Evolutionary conservation across 2,888 invertebrate species (phyloP).

Genomic region (Nysson spinosus): DNA sequence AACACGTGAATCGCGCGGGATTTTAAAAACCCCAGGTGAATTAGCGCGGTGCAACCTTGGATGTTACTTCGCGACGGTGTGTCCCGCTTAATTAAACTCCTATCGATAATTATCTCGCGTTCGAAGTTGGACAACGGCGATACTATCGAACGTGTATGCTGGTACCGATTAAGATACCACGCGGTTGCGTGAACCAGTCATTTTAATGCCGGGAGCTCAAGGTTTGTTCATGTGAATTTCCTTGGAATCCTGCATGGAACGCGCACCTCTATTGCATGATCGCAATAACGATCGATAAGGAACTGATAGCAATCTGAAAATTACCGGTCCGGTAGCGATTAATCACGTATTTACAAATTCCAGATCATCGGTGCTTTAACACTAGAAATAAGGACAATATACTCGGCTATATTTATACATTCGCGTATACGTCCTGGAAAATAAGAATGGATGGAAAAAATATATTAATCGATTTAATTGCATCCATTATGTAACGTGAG

Average conservation of each 20-base stretch:
- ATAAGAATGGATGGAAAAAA: too few relatives aligned
- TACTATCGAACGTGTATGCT: conserved; percentile 34
- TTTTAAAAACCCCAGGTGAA: not conserved
- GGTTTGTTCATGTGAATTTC: conserved; percentile 12
- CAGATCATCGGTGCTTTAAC: too few relatives aligned
- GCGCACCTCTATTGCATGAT: not conserved
- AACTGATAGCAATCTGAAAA: not conserved
- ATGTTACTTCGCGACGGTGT: not conserved
- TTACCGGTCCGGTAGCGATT: not conserved
- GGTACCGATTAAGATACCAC: conserved; percentile 46
- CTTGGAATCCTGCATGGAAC: conserved; percentile 1
- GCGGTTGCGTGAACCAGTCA: conserved; percentile 24
- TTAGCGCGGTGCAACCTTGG: not conserved
- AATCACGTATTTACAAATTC: not conserved
- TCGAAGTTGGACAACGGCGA: conserved; percentile 12
- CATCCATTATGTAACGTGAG: too few relatives aligned
- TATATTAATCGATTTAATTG: too few relatives aligned
- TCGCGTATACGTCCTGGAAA: too few relatives aligned
- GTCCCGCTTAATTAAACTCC: conserved; percentile 35
- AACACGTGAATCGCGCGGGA: not conserved
- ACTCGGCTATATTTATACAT: too few relatives aligned
- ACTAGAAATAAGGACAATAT: too few relatives aligned
- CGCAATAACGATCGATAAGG: conserved; percentile 5
- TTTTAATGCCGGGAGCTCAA: conserved; percentile 21
- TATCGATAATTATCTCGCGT: conserved; percentile 38